Evolutionary conservation across 2,888 invertebrate species (phyloP), one percentile per base, ranked within the genome.

Genomic region (Hecatera dysodea): DNA sequence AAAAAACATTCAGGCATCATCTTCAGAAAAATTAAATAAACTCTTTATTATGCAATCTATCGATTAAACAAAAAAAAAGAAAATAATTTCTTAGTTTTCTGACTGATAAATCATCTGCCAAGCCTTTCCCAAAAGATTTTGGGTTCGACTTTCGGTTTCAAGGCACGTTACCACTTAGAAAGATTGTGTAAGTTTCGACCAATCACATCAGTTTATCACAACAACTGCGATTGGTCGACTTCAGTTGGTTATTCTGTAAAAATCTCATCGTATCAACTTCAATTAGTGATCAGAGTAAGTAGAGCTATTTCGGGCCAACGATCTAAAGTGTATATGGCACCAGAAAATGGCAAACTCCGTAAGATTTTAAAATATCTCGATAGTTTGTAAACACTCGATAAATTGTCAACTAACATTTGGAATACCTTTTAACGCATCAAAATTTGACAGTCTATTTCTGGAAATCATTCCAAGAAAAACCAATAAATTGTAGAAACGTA

Each of bases 1-100:
- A 36, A 36, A 68, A 56, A 72, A 62, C 75, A 77, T 64, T 67
- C 84, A 76, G 75, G 66, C 78, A 57, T 74, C 65, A 12, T 80
- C 79, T 81, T 67, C 11, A 52, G 64, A 64, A 67, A 17, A 6
- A 33, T 63, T 36, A 46, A 75, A 62, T 62, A 56, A 64, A 52
- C 69, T 66, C n/a, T 61, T 19, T 46, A 59, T 15, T 56, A 77
- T 59, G 81, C 78, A 80, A 62, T 81, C 70, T 56, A 68, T 60
- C 27, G 65, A 78, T 27, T 36, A 46, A 53, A 19, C 0, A 71
- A 48, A 74, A 60, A 27, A 29, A 11, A 39, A 22, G 36, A 7
- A 11, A 7, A 5, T 62, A 11, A 19, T 19, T 15, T 19, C 17
- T 53, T 29, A 44, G 11, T 64, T 15, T 5, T 19, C 39, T 27